Evolutionary conservation across 2,888 invertebrate species (phyloP), one percentile per base, ranked within the genome.

Genomic region (Mesoligia furuncula): DNA sequence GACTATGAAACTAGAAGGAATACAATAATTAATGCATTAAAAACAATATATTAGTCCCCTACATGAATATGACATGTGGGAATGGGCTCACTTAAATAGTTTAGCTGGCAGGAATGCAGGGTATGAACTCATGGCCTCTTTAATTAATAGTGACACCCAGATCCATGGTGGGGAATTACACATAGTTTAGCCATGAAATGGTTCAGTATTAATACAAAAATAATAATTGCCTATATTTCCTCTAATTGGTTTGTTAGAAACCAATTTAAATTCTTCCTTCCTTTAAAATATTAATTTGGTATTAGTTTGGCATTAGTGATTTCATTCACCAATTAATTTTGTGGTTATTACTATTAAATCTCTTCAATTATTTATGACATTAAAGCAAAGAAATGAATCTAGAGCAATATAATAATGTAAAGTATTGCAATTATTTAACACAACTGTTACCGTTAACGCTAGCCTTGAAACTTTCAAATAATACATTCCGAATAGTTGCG

Each of bases 381-480:
- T 8, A 64, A 80, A 27, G 7, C 2, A 0, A 36, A 15, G 24
- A 5, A 66, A 11, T 48, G 4, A 67, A 71, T 36, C 13, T 45
- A 71, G 62, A 78, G 31, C 39, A 68, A 57, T 73, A 61, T 39
- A 73, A 45, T 68, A n/a, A n/a, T 0, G 6, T 42, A 51, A n/a
- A 39, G 17, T 45, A 67, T 67, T 71, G 59, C 83, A 71, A 17
- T 85, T 54, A 65, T 82, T 83, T 48, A 64, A 61, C n/a, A 73
- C 45, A 73, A 68, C 42, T 20, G 59, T 67, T 65, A 71, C 62
- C 0, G 0, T 54, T 65, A 61, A 42, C 0, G 2, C 17, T 62
- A 48, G 62, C 84, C 87, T 87, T 84, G 85, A 64, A 64, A 80
- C 87, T 84, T 79, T 84, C 87, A 79, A 75, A 65, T 78, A 71